These are phyloP conservation scores for Celastrina argiolus DNA, from an alignment of 2,888 invertebrate genomes.

Conservation along the genomic window DNA sequence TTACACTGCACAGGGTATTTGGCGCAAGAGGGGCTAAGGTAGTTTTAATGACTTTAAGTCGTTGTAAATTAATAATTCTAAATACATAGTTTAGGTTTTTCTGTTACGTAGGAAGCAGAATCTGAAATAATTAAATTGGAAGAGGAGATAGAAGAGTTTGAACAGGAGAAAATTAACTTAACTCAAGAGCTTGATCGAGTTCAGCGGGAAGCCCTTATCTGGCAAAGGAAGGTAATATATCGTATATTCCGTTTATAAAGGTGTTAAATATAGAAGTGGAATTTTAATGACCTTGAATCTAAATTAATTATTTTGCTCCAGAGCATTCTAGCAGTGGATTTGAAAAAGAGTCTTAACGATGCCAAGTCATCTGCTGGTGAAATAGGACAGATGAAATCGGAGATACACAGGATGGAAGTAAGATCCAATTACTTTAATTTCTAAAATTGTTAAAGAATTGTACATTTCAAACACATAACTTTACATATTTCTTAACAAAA, in stretches of 20 bases:
- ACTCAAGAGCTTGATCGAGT: slow-evolving; percentile 80
- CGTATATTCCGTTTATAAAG: too few species aligned
- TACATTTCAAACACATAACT: too few species aligned
- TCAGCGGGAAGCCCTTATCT: slow-evolving; percentile 84
- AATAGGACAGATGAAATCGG: slow-evolving; percentile 85
- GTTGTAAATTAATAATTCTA: too few species aligned
- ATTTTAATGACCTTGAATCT: neutral
- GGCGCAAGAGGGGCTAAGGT: too few species aligned
- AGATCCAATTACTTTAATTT: too few species aligned
- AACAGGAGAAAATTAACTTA: slow-evolving; percentile 81
- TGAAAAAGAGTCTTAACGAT: slow-evolving; percentile 81
- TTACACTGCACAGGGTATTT: too few species aligned
- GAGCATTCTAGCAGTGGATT: slow-evolving; percentile 82
- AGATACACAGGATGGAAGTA: slow-evolving; percentile 92
- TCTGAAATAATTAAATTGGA: slow-evolving; percentile 81
- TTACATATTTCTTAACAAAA: too few species aligned
- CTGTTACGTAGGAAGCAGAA: slow-evolving; percentile 80
- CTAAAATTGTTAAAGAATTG: too few species aligned
- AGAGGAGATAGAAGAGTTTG: slow-evolving; percentile 81
- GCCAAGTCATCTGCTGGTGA: slow-evolving; percentile 83
- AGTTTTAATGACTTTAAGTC: too few species aligned
- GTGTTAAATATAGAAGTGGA: too few species aligned
- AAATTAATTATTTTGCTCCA: slow-evolving; percentile 30
- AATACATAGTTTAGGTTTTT: neutral
- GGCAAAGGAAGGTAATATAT: slow-evolving; percentile 85